phyloP scores from a whole-genome alignment of 2,113 vertebrate species.

The Pterophyllum scalare region DNA sequence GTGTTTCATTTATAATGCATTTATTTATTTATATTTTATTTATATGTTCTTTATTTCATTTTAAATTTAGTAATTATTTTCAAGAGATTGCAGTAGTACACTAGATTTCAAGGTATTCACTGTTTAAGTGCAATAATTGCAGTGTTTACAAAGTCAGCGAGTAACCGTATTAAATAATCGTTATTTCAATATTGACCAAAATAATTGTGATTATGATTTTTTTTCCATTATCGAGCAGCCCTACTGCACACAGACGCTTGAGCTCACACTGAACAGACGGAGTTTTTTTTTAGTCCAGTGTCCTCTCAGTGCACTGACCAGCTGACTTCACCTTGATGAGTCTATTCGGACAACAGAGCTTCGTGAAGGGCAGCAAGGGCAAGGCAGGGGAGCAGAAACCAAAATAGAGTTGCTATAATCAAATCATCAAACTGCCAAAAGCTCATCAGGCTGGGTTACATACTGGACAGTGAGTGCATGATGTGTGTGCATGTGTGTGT shows the following conservation, averaged over 20 bases:
- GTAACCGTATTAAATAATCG: no score
- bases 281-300: background rate
- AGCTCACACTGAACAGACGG: background rate
- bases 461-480: background rate
- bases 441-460: constrained; percentile 16
- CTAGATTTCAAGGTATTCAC: no score
- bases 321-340: constrained; percentile 21
- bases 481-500: background rate
- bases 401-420: constrained; percentile 25
- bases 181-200: no score
- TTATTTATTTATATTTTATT: no score
- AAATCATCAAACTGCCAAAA: constrained; percentile 18
- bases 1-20: no score
- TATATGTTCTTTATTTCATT: no score
- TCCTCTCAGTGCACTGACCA: background rate
- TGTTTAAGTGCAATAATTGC: no score
- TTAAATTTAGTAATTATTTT: no score
- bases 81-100: no score
- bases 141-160: no score
- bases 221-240: no score
- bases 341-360: background rate
- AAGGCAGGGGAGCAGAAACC: background rate
- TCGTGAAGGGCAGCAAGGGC: background rate
- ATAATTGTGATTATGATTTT: no score
- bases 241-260: background rate